These are phyloP conservation scores for Buceros bicornis DNA, from an alignment of 2,797 vertebrate species.

Conservation along the genomic window DNA sequence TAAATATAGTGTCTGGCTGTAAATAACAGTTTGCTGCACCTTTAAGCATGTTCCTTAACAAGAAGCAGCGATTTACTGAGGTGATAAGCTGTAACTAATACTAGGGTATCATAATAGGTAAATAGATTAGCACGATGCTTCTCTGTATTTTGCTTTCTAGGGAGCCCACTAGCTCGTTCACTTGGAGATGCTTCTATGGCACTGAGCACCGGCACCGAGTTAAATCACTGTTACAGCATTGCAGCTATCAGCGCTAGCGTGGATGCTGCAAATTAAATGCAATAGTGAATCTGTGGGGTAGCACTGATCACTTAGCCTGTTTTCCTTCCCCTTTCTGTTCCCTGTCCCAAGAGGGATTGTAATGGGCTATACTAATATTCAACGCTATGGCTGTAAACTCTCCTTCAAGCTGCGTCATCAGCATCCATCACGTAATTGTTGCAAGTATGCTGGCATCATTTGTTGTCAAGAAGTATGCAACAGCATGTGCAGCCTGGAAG, in stretches of 20 bases:
- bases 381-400: not conserved
- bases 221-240: not conserved
- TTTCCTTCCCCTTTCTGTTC: not conserved
- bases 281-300: not conserved
- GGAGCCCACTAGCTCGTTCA: constrained; percentile 34
- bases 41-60: constrained; percentile 79
- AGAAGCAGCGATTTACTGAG: constrained; percentile 90
- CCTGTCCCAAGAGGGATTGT: not conserved
- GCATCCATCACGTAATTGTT: not conserved
- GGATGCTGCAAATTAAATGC: not conserved
- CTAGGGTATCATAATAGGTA: constrained; percentile 90
- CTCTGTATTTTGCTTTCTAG: constrained; percentile 75
- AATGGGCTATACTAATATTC: not conserved
- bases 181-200: constrained; percentile 28
- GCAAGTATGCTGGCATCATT: not conserved
- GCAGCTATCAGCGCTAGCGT: not conserved
- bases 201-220: not conserved
- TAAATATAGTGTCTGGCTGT: constrained; percentile 84
- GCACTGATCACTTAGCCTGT: not conserved
- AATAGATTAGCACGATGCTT: constrained; percentile 71
- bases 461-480: not conserved
- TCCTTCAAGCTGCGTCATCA: not conserved
- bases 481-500: rapidly evolving
- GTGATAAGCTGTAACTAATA: constrained; percentile 93
- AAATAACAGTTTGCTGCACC: constrained; percentile 88